phyloP scores from a whole-genome alignment of 2,888 invertebrate species.

The Callyntrura guangdongensis region DNA sequence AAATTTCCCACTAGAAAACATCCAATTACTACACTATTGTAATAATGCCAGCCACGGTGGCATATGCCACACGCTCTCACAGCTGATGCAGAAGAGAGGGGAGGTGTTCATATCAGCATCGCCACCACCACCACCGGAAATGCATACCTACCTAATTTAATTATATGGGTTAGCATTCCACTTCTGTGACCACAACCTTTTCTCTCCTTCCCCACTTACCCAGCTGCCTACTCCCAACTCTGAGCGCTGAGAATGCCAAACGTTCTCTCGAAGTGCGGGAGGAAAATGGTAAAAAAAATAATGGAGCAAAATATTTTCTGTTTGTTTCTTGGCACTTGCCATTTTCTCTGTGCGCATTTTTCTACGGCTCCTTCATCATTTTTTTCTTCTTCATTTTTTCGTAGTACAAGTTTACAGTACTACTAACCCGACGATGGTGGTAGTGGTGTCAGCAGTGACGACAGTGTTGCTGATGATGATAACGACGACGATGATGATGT shows the following conservation, averaged over 20 bases:
- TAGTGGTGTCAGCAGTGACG: not conserved
- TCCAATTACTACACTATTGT: no score
- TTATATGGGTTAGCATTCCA: not conserved
- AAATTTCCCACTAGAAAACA: no score
- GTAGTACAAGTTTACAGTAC: not conserved
- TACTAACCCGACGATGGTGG: not conserved
- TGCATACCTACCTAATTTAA: not conserved
- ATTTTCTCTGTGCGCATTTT: not conserved
- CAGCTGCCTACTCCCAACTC: not conserved
- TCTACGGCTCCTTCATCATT: not conserved
- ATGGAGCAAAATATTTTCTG: not conserved
- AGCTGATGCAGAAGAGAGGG: no score
- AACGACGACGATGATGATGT: not conserved
- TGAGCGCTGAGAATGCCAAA: not conserved
- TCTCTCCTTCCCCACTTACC: not conserved
- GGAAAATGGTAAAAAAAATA: not conserved
- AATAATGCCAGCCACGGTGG: no score
- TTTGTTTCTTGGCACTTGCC: slow-evolving; percentile 29
- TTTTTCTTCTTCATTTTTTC: not conserved
- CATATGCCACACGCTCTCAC: no score
- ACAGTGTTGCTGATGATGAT: not conserved
- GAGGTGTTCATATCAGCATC: not conserved
- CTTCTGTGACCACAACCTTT: not conserved
- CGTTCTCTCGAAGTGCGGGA: not conserved
- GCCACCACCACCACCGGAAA: not conserved